These are phyloP conservation scores for Pseudopleuronectes americanus DNA, from an alignment of 2,797 vertebrate genomes.

Conservation along the genomic window DNA sequence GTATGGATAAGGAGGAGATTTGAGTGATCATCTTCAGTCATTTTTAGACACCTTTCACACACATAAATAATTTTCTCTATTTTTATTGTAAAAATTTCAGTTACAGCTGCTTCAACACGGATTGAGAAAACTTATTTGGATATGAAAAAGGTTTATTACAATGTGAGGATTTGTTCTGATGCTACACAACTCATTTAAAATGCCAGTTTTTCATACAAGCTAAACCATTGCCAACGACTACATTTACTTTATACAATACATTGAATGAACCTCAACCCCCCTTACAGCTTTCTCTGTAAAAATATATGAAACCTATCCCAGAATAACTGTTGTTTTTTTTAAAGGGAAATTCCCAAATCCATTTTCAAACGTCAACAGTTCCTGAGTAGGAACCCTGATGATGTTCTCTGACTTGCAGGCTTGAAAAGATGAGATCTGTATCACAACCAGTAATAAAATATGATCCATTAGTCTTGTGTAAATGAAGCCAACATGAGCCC, in stretches of 20 bases:
- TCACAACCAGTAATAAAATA: constrained; percentile 23
- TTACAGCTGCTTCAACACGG: background rate
- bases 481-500: constrained; percentile 8
- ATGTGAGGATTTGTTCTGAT: constrained; percentile 1
- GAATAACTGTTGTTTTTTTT: too few species aligned
- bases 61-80: too few species aligned
- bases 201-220: constrained; percentile 28
- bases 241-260: background rate
- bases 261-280: too few species aligned
- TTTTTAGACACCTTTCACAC: too few species aligned
- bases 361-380: constrained; percentile 1
- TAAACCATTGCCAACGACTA: background rate
- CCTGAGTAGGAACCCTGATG: background rate
- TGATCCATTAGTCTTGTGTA: constrained; percentile 7
- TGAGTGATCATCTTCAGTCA: too few species aligned
- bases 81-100: too few species aligned
- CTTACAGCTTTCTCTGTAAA: too few species aligned
- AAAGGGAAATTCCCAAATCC: background rate
- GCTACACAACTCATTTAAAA: constrained; percentile 33
- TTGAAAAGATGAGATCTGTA: constrained; percentile 10
- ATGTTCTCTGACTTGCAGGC: background rate
- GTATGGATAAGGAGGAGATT: too few species aligned
- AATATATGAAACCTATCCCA: too few species aligned
- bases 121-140: background rate
- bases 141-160: too few species aligned